Conservation (phyloP, 92 coral and sea anemone genomes). For the Phenganax subtilis region DNA sequence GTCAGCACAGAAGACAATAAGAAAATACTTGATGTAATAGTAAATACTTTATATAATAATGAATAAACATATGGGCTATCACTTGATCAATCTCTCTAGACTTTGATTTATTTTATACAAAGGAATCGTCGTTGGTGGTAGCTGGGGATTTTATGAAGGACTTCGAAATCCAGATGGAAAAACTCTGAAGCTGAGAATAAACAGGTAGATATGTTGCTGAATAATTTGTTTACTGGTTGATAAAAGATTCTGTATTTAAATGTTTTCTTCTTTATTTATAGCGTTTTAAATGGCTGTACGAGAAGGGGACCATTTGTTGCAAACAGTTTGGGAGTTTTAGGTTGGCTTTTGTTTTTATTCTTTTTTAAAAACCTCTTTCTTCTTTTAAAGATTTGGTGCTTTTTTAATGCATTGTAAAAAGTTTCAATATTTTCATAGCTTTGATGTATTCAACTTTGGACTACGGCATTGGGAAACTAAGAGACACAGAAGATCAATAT, state of each 20-base stretch:
- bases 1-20: neutral
- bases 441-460: slow-evolving; percentile 75
- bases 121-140: slow-evolving; percentile 85
- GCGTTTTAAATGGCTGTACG: slow-evolving; percentile 94
- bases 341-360: slow-evolving; percentile 30
- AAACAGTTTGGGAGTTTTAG: slow-evolving; percentile 81
- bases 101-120: neutral
- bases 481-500: slow-evolving; percentile 59
- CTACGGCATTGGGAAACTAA: slow-evolving; percentile 61
- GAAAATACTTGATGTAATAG: neutral
- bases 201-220: slow-evolving; percentile 55
- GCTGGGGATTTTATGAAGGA: slow-evolving; percentile 90
- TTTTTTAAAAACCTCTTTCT: neutral
- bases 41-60: too few relatives aligned
- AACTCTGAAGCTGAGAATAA: slow-evolving; percentile 76
- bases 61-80: too few relatives aligned
- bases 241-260: too few relatives aligned
- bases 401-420: too few relatives aligned
- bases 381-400: too few relatives aligned
- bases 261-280: neutral
- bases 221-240: too few relatives aligned
- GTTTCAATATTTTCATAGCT: slow-evolving; percentile 35
- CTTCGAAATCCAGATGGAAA: slow-evolving; percentile 88
- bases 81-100: too few relatives aligned
- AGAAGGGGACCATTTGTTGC: slow-evolving; percentile 92